Conservation (phyloP, 2,113 vertebrate genomes). For the Cepphus grylle region DNA sequence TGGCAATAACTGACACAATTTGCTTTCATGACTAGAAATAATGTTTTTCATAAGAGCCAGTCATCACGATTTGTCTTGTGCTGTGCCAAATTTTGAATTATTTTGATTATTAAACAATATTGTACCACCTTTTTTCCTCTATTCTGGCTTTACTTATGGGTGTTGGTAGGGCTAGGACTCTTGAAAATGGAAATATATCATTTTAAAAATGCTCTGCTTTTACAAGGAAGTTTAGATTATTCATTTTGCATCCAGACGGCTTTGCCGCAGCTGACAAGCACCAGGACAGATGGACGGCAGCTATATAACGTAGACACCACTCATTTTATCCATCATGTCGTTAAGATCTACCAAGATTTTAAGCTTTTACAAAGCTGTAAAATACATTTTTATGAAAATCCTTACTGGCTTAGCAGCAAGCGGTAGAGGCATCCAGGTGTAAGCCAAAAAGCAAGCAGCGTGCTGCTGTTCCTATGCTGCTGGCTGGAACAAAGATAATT, state of each 20-base stretch:
- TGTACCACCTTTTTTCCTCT: not conserved
- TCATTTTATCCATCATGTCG: rapidly evolving
- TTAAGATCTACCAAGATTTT: not conserved
- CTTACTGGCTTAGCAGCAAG: not conserved
- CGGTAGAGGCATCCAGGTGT: not conserved
- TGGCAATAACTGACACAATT: not conserved
- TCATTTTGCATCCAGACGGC: not conserved
- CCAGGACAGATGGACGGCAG: rapidly evolving
- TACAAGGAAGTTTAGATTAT: not conserved
- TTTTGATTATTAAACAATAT: not conserved
- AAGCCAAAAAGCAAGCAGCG: rapidly evolving
- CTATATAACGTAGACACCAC: rapidly evolving
- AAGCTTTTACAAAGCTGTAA: not conserved
- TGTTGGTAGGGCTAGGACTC: not conserved
- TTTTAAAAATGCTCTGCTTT: not conserved
- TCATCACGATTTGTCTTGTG: not conserved
- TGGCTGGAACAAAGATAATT: not conserved
- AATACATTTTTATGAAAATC: not conserved
- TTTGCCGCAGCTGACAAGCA: not conserved
- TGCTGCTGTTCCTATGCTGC: not conserved
- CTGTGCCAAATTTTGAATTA: not conserved
- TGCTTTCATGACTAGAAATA: not conserved
- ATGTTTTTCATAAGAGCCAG: not conserved
- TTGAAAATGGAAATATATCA: not conserved
- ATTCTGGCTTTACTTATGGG: not conserved